These are phyloP conservation scores for Platycheirus albimanus DNA, from an alignment of 2,888 invertebrate genomes.

Conservation along the genomic window DNA sequence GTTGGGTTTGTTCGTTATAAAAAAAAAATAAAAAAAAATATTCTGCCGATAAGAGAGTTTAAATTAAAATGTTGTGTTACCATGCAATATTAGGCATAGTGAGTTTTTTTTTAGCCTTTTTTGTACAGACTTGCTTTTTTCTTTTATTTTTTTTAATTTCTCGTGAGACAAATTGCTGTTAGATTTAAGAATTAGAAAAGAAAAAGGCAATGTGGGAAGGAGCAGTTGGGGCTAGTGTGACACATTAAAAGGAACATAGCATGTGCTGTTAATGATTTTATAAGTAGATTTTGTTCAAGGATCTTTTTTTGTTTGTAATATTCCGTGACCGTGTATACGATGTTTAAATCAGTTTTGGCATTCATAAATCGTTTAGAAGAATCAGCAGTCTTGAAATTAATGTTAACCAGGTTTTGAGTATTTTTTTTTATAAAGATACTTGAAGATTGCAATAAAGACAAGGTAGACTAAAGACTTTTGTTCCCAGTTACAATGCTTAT, in stretches of 20 bases:
- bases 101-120: constrained; percentile 32
- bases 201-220: not conserved
- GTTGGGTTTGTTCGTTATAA: constrained; percentile 76
- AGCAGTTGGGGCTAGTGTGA: not conserved
- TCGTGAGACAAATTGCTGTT: constrained; percentile 62
- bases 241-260: constrained; percentile 29
- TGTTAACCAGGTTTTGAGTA: too few species aligned
- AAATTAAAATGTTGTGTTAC: constrained; percentile 63
- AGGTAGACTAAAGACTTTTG: too few species aligned
- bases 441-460: too few species aligned
- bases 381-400: too few species aligned
- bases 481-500: too few species aligned
- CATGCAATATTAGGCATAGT: constrained; percentile 56
- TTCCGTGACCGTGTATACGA: too few species aligned
- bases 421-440: too few species aligned
- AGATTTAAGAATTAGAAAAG: constrained; percentile 46
- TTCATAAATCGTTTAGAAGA: too few species aligned
- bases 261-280: constrained; percentile 70
- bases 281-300: constrained; percentile 33
- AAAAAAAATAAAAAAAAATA: constrained; percentile 26
- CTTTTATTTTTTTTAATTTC: constrained; percentile 14
- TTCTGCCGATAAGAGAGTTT: constrained; percentile 53
- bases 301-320: not conserved
- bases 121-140: constrained; percentile 3
- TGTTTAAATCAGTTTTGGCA: too few species aligned